phyloP scores from a whole-genome alignment of 2,113 vertebrate genomes.

The Megaceryle maxima region DNA sequence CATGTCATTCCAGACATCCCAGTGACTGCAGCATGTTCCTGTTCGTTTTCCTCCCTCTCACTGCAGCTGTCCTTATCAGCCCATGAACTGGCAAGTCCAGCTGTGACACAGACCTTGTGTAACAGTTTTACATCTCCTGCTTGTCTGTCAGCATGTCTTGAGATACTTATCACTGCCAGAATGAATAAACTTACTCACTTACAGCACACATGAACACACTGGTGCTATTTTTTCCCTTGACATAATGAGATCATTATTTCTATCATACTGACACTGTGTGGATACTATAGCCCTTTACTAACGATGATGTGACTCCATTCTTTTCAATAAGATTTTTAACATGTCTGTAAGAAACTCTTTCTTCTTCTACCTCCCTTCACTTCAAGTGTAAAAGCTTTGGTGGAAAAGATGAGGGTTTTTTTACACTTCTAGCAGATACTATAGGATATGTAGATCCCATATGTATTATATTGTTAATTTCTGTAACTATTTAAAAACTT shows the following conservation, averaged over 20 bases:
- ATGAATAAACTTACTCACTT: background rate
- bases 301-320: background rate
- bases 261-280: background rate
- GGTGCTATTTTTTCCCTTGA: background rate
- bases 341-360: background rate
- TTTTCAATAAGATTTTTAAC: background rate
- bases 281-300: background rate
- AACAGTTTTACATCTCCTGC: background rate
- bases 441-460: background rate
- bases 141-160: background rate
- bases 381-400: background rate
- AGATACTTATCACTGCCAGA: background rate
- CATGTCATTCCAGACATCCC: background rate
- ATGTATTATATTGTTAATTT: background rate
- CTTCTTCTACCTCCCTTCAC: background rate
- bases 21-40: accelerated
- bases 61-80: accelerated
- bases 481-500: background rate
- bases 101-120: background rate
- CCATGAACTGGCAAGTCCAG: accelerated
- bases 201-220: background rate
- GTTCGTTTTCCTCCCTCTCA: background rate
- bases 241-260: background rate
- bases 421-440: background rate
- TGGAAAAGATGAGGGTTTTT: background rate